Percentiles rank a stretch among this genome's conserved stretches.
phyloP scores from a whole-genome alignment of 2,888 invertebrate genomes.

The Ethmia dodecea region DNA sequence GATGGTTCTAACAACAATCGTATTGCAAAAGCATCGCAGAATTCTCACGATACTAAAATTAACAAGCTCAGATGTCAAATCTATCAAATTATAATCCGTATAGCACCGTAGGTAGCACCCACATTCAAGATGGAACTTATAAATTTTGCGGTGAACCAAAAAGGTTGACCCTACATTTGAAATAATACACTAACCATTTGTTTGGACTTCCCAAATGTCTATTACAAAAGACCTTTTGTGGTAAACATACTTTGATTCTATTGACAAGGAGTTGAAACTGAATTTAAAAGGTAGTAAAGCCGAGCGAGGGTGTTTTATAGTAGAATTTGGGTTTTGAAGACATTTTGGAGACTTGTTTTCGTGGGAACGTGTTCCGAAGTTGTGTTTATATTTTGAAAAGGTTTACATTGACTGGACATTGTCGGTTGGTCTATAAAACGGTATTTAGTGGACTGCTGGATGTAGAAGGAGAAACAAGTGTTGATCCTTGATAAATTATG shows the following conservation, averaged over 20 bases:
- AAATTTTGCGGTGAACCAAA: constrained; percentile 38
- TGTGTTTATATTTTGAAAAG: constrained; percentile 41
- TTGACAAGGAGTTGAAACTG: constrained; percentile 5
- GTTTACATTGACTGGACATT: constrained; percentile 54
- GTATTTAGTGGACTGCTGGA: constrained; percentile 47
- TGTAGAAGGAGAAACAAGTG: constrained; percentile 13
- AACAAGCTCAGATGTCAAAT: constrained; percentile 24
- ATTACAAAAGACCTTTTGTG: constrained; percentile 29
- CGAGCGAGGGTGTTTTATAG: constrained; percentile 1
- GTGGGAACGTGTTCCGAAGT: constrained; percentile 53
- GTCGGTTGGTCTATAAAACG: constrained; percentile 58
- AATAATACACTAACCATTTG: constrained; percentile 47
- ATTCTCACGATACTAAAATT: constrained; percentile 45
- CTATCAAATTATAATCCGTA: constrained; percentile 35
- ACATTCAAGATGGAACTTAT: constrained; percentile 27
- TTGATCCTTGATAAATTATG: constrained; percentile 38
- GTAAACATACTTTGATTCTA: constrained; percentile 18
- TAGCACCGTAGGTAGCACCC: no score
- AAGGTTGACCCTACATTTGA: constrained; percentile 50
- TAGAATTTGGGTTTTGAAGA: constrained; percentile 27
- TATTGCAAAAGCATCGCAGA: constrained; percentile 1
- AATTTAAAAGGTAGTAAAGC: constrained; percentile 19
- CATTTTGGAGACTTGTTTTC: constrained; percentile 61
- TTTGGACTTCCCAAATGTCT: constrained; percentile 45
- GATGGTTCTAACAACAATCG: constrained; percentile 5